Base-by-base conservation (phyloP, 2,797 vertebrate genomes). In the Oreonectes daqikongensis region DNA sequence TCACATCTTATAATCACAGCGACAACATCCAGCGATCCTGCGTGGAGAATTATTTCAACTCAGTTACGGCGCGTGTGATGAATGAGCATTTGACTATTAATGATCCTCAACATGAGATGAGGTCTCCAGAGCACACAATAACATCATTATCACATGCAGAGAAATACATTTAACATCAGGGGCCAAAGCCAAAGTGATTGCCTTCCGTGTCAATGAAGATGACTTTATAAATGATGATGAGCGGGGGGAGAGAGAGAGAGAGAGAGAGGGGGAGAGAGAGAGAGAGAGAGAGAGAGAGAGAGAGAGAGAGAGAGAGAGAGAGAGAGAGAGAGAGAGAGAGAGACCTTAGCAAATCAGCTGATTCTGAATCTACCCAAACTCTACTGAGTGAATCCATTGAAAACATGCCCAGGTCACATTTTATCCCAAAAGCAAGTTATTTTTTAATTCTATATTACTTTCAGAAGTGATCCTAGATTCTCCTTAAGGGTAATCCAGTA, bases 21-120 rank as follows among this genome's bases (percentile, higher is more conserved):
- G 52, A 57, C 69, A 26, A 55, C 11, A 44, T 60, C 46, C 67
- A 72, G 64, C 60, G 75, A 63, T 59, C 65, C 38, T 9, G 8
- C 12, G 12, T 10, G 18, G 48, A 69, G 68, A 77, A 69, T 72
- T 59, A 78, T 72, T 77, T 67, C 69, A 74, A 40, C 28, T 22
- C 35, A 40, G 22, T 59, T 48, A 22, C 53, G 11, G n/a, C 4
- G 6, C 53, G 65, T 48, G 11, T 77, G 67, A 78, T 69, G 57
- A 40, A 68, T 61, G 69, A 26, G 22, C 70, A 72, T 75, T 50
- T 32, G 79, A 75, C 68, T 46, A 72, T 81, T 77, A 60, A 73
- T 81, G 70, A 72, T 50, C 1, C 50, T 69, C 63, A 26, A 67
- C 57, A 20, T 9, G 26, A 22, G 67, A 81, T 75, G 61, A 81